Base-by-base conservation (phyloP, 2,888 invertebrate species). In the Acanthococcus lagerstroemiae region DNA sequence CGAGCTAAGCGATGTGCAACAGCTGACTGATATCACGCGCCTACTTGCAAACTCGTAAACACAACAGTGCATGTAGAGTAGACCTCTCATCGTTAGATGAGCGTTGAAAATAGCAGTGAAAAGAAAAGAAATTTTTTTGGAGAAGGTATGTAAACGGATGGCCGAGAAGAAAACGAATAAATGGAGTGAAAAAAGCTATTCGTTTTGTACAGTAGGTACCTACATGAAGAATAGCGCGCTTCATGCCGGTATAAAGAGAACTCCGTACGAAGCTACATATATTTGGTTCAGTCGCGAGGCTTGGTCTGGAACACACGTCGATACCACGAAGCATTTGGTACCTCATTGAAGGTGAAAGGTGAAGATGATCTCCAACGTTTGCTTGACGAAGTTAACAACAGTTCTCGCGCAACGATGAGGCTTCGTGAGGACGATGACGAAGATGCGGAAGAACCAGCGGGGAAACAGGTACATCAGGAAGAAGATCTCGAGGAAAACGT, bases 41-140 rank as follows among this genome's bases (percentile, higher is more conserved):
- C n/a, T n/a, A n/a, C n/a, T n/a, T n/a, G 37, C 37, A 30, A 30
- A 30, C 37, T 30, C 37, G 37, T n/a, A n/a, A n/a, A n/a, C n/a
- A n/a, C n/a, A n/a, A n/a, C n/a, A n/a, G n/a, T n/a, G n/a, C n/a
- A n/a, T n/a, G n/a, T n/a, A n/a, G n/a, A n/a, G n/a, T n/a, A n/a
- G n/a, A n/a, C n/a, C n/a, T n/a, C n/a, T n/a, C n/a, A n/a, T n/a
- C n/a, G n/a, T n/a, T n/a, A n/a, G n/a, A n/a, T n/a, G n/a, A n/a
- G n/a, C n/a, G n/a, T n/a, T n/a, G 63, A 46, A 70, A 70, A 17
- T 69, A 21, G 50, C 50, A 22, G 27, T 27, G 21, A 26, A 50
- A 50, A 22, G 21, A 22, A 50, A 61, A 21, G 5, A 24, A 63
- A 30, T 37, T 17, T 27, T 63, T 17, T 15, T 37, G 22, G 44